phyloP scores from a whole-genome alignment of 2,888 invertebrate genomes.

The Caenorhabditis sp. region DNA sequence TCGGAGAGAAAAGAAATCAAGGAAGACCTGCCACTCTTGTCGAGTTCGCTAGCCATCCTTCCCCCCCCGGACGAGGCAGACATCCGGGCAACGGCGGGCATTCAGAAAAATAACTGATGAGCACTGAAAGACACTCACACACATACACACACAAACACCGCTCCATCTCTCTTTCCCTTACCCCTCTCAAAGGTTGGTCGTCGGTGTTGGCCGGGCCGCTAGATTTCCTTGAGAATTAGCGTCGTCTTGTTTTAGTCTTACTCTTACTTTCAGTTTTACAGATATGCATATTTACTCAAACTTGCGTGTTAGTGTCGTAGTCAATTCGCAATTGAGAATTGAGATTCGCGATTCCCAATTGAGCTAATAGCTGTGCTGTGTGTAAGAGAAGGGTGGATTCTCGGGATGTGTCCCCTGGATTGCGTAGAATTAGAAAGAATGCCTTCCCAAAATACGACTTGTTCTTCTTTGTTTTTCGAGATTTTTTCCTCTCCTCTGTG shows the following conservation, averaged over 20 bases:
- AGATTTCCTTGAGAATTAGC: conserved; percentile 1
- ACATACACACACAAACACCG: conserved; percentile 30
- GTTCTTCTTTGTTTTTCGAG: not conserved
- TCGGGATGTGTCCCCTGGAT: not conserved
- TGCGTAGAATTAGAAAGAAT: conserved; percentile 5
- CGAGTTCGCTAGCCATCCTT: conserved; percentile 37
- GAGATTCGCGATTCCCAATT: too few species aligned
- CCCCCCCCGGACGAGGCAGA: conserved; percentile 27
- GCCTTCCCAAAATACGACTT: conserved; percentile 2
- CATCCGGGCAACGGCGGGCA: not conserved
- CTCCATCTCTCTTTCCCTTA: not conserved
- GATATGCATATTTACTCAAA: too few species aligned
- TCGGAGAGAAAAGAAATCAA: conserved; percentile 36
- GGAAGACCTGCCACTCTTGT: conserved; percentile 59
- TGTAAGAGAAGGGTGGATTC: conserved; percentile 8
- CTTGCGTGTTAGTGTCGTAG: too few species aligned
- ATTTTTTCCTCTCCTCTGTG: not conserved
- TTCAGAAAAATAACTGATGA: conserved; percentile 55
- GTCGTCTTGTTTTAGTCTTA: not conserved
- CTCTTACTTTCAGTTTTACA: too few species aligned
- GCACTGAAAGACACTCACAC: conserved; percentile 18
- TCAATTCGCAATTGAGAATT: too few species aligned
- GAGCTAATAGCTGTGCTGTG: conserved; percentile 4
- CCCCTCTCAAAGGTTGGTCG: conserved; percentile 4
- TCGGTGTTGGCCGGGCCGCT: too few species aligned